These are phyloP conservation scores for Phthorimaea operculella DNA, from an alignment of 1,140 invertebrate species.

Conservation along the genomic window DNA sequence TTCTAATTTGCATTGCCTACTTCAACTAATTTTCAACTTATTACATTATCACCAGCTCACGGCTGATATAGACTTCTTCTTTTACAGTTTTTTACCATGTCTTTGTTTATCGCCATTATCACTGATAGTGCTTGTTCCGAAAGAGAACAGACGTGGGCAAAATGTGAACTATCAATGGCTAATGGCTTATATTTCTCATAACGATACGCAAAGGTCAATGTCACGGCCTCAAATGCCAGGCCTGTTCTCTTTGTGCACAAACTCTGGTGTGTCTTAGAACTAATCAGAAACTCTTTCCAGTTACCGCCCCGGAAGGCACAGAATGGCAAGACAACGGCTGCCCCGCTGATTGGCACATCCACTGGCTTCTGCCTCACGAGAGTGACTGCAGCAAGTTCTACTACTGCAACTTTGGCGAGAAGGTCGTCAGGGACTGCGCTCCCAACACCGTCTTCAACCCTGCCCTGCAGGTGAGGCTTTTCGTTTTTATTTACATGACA, in stretches of 20 bases:
- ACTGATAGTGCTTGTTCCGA: no score
- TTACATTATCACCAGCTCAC: no score
- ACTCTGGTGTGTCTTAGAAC: no score
- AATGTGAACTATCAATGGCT: no score
- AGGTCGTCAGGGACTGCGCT: conserved; percentile 19
- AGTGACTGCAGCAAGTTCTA: conserved; percentile 66
- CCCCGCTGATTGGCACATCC: conserved; percentile 22
- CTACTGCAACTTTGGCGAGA: conserved; percentile 54
- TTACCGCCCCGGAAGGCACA: conserved; percentile 1
- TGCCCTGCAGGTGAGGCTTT: conserved; percentile 3
- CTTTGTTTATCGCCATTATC: no score
- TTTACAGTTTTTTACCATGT: no score
- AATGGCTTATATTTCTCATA: no score
- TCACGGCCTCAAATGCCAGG: background rate
- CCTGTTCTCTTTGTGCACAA: background rate
- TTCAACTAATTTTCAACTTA: no score
- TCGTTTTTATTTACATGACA: background rate
- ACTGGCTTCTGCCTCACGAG: conserved; percentile 49
- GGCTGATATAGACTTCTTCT: no score
- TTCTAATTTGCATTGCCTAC: no score
- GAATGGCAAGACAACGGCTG: conserved; percentile 12
- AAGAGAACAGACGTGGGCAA: no score
- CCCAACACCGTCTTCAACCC: conserved; percentile 8
- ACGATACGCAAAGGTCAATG: background rate
- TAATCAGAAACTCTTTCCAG: background rate